phyloP scores from a whole-genome alignment of 2,113 vertebrate genomes.

The Poeciliopsis prolifica region DNA sequence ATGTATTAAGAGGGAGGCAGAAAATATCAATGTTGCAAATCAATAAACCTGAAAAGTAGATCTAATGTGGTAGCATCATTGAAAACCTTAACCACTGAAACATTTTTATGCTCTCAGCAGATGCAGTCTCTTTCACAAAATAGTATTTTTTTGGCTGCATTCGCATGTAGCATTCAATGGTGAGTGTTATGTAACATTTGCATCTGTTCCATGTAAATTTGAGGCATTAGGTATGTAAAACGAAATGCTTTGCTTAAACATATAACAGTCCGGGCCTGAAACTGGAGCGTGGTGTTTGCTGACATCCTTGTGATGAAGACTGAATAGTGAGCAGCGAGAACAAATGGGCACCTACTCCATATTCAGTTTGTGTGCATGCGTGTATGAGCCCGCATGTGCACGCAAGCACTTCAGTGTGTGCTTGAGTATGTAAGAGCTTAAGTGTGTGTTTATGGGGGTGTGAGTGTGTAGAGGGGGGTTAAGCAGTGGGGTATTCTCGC shows the following conservation, averaged over 20 bases:
- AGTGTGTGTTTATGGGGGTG: conserved; percentile 58
- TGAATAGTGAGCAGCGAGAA: conserved; percentile 63
- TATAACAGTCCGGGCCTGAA: conserved; percentile 24
- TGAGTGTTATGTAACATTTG: conserved; percentile 5
- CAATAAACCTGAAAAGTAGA: conserved; percentile 64
- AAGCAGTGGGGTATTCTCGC: conserved; percentile 72
- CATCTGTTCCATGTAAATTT: conserved; percentile 13
- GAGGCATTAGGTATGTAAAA: conserved; percentile 1
- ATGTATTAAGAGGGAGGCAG: conserved; percentile 67
- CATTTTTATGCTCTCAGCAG: conserved; percentile 30
- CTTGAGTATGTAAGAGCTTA: conserved; percentile 47
- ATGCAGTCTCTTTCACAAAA: conserved; percentile 8
- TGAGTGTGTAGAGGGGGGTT: conserved; percentile 55
- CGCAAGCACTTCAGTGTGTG: conserved; percentile 27
- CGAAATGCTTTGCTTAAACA: conserved; percentile 22
- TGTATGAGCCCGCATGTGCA: conserved; percentile 37
- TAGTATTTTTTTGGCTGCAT: too few relatives aligned
- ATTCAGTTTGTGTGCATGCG: conserved; percentile 67
- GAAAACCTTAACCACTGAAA: conserved; percentile 56
- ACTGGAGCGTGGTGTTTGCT: conserved; percentile 62
- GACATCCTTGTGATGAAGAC: conserved; percentile 70
- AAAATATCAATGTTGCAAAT: conserved; percentile 69
- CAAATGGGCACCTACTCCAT: conserved; percentile 70
- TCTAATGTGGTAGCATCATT: conserved; percentile 62
- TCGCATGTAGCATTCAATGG: conserved; percentile 11